Conservation (phyloP, 2,113 vertebrate genomes). For the Ranitomeya variabilis region DNA sequence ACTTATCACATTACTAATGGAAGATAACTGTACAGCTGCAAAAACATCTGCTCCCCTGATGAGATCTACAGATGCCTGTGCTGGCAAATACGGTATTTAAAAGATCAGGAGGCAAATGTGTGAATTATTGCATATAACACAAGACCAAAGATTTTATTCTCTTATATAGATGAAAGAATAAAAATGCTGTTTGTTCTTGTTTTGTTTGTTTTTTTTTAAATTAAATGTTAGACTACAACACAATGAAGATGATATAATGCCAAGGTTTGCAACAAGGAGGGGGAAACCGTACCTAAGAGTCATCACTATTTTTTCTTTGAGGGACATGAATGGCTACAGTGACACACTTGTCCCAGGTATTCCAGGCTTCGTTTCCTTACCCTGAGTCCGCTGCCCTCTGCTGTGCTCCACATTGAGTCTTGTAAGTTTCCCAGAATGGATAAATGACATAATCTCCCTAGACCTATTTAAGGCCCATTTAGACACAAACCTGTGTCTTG, state of each 20-base stretch:
- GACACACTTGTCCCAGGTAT: too few relatives aligned
- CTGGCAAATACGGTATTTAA: conserved; percentile 8
- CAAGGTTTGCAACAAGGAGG: not conserved
- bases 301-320: too few relatives aligned
- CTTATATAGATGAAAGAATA: not conserved
- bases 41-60: conserved; percentile 47
- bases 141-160: not conserved
- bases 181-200: not conserved
- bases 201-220: too few relatives aligned
- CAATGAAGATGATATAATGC: not conserved
- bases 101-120: not conserved
- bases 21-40: conserved; percentile 43
- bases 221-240: not conserved
- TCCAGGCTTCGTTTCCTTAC: too few relatives aligned
- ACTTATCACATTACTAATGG: conserved; percentile 43
- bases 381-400: too few relatives aligned
- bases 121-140: not conserved
- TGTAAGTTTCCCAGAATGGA: too few relatives aligned
- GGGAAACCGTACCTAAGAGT: too few relatives aligned
- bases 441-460: too few relatives aligned
- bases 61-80: conserved; percentile 27
- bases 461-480: too few relatives aligned
- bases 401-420: too few relatives aligned
- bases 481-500: too few relatives aligned
- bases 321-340: too few relatives aligned